phyloP scores from a whole-genome alignment of 2,888 invertebrate species.

The Ommatoiulus sabulosus region DNA sequence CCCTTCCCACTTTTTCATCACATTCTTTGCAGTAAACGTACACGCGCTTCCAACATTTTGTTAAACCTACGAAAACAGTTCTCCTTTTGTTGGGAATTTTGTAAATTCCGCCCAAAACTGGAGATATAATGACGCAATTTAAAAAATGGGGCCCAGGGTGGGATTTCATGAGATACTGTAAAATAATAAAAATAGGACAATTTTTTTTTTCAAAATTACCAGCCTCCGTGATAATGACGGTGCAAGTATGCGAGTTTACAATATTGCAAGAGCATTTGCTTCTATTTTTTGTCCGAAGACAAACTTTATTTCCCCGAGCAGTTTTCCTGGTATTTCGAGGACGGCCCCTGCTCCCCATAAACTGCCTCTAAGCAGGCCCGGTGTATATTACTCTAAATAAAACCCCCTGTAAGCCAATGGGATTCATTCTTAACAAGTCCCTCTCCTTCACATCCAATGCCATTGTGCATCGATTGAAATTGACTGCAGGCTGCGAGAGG shows the following conservation, averaged over 20 bases:
- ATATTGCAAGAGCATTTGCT: too few relatives aligned
- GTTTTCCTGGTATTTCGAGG: background rate
- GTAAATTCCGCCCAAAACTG: conserved; percentile 17
- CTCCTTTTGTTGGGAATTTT: background rate
- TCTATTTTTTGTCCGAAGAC: too few relatives aligned
- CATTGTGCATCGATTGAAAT: conserved; percentile 41
- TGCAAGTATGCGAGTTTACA: too few relatives aligned
- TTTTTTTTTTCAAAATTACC: too few relatives aligned
- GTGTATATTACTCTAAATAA: conserved; percentile 41
- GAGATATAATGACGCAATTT: conserved; percentile 11
- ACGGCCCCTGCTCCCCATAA: background rate
- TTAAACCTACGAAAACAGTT: background rate
- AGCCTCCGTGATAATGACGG: too few relatives aligned
- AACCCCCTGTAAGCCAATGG: conserved; percentile 47
- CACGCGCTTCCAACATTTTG: background rate
- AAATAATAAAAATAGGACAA: background rate
- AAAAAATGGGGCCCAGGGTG: background rate
- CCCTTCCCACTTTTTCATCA: too few relatives aligned
- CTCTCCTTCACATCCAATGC: conserved; percentile 34
- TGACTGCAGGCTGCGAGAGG: conserved; percentile 39
- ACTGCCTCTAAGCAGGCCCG: conserved; percentile 29
- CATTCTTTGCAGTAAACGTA: too few relatives aligned
- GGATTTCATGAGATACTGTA: background rate
- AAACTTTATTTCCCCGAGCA: too few relatives aligned
- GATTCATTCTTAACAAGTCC: conserved; percentile 48